A percentile compares a stretch with the other conserved stretches of the same genome.
These are phyloP conservation scores for Nezara viridula DNA, from an alignment of 2,888 invertebrate genomes.

Conservation along the genomic window DNA sequence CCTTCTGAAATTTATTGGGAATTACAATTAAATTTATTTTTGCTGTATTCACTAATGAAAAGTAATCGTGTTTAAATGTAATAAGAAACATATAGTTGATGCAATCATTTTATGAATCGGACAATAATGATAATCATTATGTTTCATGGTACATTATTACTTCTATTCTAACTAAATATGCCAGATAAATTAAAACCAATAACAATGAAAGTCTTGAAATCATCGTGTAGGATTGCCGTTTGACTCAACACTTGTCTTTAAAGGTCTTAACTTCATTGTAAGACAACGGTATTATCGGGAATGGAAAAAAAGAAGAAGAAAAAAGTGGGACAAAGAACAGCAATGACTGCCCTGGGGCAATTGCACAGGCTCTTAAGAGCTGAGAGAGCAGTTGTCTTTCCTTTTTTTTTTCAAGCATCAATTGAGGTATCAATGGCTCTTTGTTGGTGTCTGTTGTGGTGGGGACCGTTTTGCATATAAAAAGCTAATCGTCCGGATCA, in stretches of 20 bases:
- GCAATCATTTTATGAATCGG: too few relatives aligned
- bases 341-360: not conserved
- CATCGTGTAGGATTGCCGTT: not conserved
- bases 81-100: too few relatives aligned
- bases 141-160: not conserved
- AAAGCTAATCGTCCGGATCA: not conserved
- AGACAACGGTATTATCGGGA: not conserved
- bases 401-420: not conserved
- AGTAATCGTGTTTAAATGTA: too few relatives aligned
- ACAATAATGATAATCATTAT: too few relatives aligned
- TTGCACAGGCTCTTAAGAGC: not conserved
- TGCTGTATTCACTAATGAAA: too few relatives aligned
- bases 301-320: not conserved
- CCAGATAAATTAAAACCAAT: not conserved
- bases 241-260: not conserved
- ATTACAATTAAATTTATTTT: too few relatives aligned
- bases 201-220: not conserved
- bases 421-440: constrained; percentile 40
- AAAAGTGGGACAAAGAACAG: not conserved
- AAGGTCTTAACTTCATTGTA: not conserved
- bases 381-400: not conserved
- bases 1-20: too few relatives aligned
- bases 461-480: not conserved
- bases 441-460: not conserved
- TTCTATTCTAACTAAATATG: too few relatives aligned